These are phyloP conservation scores for Andrena camellia DNA, from an alignment of 2,888 invertebrate genomes.

Conservation along the genomic window DNA sequence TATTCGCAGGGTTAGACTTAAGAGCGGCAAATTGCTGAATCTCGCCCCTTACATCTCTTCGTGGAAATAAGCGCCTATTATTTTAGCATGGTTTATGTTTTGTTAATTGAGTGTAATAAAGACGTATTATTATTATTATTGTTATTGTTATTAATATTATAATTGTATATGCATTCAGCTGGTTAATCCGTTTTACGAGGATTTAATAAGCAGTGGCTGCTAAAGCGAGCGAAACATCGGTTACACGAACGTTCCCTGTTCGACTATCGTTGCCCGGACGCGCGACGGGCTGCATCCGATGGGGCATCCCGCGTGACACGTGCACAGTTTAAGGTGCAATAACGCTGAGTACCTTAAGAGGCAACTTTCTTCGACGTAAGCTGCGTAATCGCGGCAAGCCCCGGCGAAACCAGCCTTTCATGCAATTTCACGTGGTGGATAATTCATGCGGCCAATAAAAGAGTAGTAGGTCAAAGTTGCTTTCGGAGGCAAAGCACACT, in stretches of 20 bases:
- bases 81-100: too few relatives aligned
- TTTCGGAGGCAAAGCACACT: conserved; percentile 2
- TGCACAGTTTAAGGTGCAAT: conserved; percentile 36
- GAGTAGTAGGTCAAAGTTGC: conserved; percentile 49
- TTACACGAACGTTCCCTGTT: conserved; percentile 19
- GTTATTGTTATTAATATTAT: too few relatives aligned
- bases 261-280: conserved; percentile 40
- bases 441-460: conserved; percentile 55
- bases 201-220: conserved; percentile 11
- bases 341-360: conserved; percentile 41
- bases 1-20: too few relatives aligned
- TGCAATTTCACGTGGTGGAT: conserved; percentile 47
- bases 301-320: conserved; percentile 18
- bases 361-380: conserved; percentile 49
- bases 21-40: too few relatives aligned
- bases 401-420: conserved; percentile 35
- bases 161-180: neutral
- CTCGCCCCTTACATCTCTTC: too few relatives aligned
- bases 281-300: neutral
- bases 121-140: too few relatives aligned
- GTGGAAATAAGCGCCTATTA: too few relatives aligned
- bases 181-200: conserved; percentile 17
- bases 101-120: too few relatives aligned
- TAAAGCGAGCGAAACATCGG: conserved; percentile 10
- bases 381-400: conserved; percentile 29